These are phyloP conservation scores for Drosophila teissieri DNA, from an alignment of 1,140 invertebrate genomes.

Conservation along the genomic window DNA sequence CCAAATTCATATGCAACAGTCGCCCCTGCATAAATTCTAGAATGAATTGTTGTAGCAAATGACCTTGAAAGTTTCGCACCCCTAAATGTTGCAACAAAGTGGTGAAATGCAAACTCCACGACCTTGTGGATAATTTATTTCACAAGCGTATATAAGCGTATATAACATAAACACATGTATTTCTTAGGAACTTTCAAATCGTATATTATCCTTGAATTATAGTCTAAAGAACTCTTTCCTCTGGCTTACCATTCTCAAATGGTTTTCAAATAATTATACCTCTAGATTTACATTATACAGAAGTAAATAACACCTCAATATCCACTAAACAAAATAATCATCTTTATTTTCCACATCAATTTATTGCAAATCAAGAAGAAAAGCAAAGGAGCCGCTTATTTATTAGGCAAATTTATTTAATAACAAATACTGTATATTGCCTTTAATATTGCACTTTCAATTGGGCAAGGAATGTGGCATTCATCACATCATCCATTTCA, in stretches of 20 bases:
- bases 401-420: background rate
- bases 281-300: too few relatives aligned
- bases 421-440: background rate
- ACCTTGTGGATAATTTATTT: constrained; percentile 23
- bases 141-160: background rate
- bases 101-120: constrained; percentile 1
- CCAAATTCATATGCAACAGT: constrained; percentile 2
- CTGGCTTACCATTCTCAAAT: too few relatives aligned
- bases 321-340: too few relatives aligned
- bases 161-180: background rate
- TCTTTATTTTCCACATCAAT: too few relatives aligned
- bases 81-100: constrained; percentile 8
- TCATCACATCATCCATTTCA: constrained; percentile 20
- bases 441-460: background rate
- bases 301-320: too few relatives aligned
- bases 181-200: background rate
- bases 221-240: too few relatives aligned
- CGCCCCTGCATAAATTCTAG: constrained; percentile 19
- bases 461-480: constrained; percentile 7
- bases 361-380: too few relatives aligned
- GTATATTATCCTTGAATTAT: too few relatives aligned
- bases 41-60: too few relatives aligned
- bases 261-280: too few relatives aligned
- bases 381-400: background rate
- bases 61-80: constrained; percentile 27